Conservation (phyloP, 2,797 vertebrate genomes). For the Acomys russatus region DNA sequence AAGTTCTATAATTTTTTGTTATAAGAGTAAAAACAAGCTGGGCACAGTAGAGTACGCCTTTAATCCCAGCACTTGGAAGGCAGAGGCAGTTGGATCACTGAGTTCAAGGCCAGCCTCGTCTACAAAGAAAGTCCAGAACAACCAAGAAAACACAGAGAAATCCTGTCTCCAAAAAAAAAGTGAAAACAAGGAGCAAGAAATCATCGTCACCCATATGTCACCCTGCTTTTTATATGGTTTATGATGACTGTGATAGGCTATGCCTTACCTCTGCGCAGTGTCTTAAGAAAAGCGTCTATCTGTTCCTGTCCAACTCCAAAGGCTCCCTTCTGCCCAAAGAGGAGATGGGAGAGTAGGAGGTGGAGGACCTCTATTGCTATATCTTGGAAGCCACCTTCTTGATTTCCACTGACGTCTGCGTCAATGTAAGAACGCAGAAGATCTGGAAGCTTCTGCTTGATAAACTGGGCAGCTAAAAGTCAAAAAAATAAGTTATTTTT, state of each 20-base stretch:
- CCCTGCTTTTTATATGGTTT: background rate
- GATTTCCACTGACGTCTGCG: slow-evolving; percentile 98
- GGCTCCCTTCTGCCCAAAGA: slow-evolving; percentile 99
- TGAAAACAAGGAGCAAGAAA: slow-evolving; percentile 11
- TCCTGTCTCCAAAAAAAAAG: no score
- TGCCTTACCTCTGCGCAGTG: slow-evolving; percentile 97
- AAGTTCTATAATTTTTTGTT: background rate
- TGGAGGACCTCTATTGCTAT: slow-evolving; percentile 99
- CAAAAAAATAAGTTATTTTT: slow-evolving; percentile 55
- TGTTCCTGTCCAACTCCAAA: slow-evolving; percentile 99
- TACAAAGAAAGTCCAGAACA: no score
- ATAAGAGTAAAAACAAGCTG: background rate
- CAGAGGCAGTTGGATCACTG: no score
- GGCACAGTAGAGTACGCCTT: no score
- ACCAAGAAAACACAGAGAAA: no score
- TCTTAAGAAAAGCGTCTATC: slow-evolving; percentile 99
- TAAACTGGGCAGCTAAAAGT: slow-evolving; percentile 96
- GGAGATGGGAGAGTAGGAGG: slow-evolving; percentile 99
- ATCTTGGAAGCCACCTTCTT: slow-evolving; percentile 99
- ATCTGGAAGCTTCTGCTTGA: slow-evolving; percentile 99
- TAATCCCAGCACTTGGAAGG: no score
- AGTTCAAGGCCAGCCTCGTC: no score
- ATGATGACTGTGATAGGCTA: background rate
- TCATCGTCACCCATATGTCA: background rate
- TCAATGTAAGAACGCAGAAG: slow-evolving; percentile 99